Percentiles rank a stretch among this genome's conserved stretches.
Evolutionary conservation across 2,113 vertebrate genomes (phyloP).

Genomic region (Gopherus flavomarginatus): DNA sequence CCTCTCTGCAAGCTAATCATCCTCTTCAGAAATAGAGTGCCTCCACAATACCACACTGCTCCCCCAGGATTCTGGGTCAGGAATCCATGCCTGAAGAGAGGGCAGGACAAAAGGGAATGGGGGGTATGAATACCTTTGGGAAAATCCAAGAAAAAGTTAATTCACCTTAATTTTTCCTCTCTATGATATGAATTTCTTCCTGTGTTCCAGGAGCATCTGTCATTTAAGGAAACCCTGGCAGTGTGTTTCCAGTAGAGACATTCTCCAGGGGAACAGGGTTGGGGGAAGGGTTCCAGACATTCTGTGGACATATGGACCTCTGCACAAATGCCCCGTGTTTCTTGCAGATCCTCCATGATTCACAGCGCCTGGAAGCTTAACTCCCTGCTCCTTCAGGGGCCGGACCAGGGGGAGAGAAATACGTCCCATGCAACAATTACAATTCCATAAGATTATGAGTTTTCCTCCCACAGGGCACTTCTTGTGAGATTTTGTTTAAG

Average conservation of each 20-base stretch:
- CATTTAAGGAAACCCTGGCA: not conserved
- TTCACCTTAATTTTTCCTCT: not conserved
- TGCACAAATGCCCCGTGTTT: not conserved
- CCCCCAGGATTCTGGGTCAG: not conserved
- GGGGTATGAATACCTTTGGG: not conserved
- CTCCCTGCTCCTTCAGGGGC: not conserved
- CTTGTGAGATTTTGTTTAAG: not conserved
- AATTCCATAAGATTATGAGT: not conserved
- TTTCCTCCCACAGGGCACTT: not conserved
- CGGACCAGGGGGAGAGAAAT: not conserved
- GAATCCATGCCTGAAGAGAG: not conserved
- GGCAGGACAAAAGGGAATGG: not conserved
- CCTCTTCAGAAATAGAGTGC: not conserved
- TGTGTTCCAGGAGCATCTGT: not conserved
- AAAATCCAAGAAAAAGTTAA: not conserved
- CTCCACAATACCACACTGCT: not conserved
- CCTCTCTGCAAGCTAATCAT: not conserved
- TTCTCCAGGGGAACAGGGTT: not conserved
- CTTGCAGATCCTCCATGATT: accelerated
- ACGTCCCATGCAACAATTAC: not conserved
- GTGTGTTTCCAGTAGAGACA: not conserved
- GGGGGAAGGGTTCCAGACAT: not conserved
- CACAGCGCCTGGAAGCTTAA: accelerated
- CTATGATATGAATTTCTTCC: not conserved
- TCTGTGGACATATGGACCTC: not conserved